Conservation (phyloP, 2,113 vertebrate genomes). For the Cygnus buccinator region DNA sequence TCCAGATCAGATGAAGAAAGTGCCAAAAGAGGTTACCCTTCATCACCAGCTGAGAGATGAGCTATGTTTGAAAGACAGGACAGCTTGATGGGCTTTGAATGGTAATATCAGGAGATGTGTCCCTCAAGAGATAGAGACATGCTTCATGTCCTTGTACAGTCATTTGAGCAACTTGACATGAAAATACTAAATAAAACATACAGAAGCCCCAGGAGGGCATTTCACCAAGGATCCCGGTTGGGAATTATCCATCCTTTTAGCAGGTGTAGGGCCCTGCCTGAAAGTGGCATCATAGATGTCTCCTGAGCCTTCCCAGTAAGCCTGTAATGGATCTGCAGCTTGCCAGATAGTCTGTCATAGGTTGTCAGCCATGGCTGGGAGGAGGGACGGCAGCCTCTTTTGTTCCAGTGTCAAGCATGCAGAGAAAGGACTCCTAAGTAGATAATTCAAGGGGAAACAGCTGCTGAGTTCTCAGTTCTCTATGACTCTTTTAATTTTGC, state of each 20-base stretch:
- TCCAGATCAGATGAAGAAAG: conserved; percentile 44
- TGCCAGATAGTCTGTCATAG: conserved; percentile 61
- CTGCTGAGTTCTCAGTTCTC: conserved; percentile 59
- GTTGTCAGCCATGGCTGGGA: conserved; percentile 58
- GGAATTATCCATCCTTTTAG: conserved; percentile 53
- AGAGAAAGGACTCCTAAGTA: conserved; percentile 46
- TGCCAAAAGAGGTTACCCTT: conserved; percentile 53
- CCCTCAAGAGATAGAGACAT: conserved; percentile 47
- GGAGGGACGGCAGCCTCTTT: conserved; percentile 46
- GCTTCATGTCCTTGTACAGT: conserved; percentile 47
- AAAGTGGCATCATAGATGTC: conserved; percentile 47
- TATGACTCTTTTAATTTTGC: conserved; percentile 36
- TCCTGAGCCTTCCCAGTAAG: conserved; percentile 47
- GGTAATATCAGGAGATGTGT: conserved; percentile 27
- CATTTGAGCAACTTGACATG: conserved; percentile 42
- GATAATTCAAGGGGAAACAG: conserved; percentile 64
- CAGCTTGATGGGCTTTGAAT: conserved; percentile 42
- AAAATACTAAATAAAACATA: conserved; percentile 60
- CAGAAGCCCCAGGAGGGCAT: conserved; percentile 33
- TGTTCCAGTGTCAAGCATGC: conserved; percentile 48
- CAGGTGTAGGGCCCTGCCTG: conserved; percentile 44
- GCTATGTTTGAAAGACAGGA: conserved; percentile 36
- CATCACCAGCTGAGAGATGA: conserved; percentile 45
- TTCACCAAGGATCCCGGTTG: background rate
- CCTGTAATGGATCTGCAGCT: conserved; percentile 52